Evolutionary conservation across 2,888 invertebrate genomes (phyloP).

Genomic region (Enchytraeus crypticus): DNA sequence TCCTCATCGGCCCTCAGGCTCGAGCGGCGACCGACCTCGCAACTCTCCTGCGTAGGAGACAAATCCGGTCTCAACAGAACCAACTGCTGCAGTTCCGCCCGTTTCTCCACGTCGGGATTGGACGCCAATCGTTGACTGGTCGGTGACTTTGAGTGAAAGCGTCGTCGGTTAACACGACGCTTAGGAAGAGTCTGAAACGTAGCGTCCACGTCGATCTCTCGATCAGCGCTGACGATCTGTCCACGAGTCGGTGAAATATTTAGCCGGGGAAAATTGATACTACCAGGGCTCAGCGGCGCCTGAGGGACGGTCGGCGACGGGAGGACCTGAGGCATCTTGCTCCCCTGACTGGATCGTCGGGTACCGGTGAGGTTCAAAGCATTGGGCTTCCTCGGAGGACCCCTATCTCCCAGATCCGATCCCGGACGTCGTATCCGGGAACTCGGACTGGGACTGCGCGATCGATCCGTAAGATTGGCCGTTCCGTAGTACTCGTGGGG

Average conservation of each 20-base stretch:
- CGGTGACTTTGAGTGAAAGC: too few relatives aligned
- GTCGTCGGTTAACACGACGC: too few relatives aligned
- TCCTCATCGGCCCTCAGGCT: too few relatives aligned
- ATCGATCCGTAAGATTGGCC: constrained; percentile 50
- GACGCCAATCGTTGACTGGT: too few relatives aligned
- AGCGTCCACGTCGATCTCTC: too few relatives aligned
- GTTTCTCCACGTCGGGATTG: too few relatives aligned
- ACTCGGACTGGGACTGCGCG: constrained; percentile 49
- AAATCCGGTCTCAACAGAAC: too few relatives aligned
- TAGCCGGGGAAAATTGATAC: constrained; percentile 79
- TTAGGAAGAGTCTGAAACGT: too few relatives aligned
- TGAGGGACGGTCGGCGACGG: constrained; percentile 49
- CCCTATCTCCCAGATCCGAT: background rate
- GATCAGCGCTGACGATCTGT: too few relatives aligned
- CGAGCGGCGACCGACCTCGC: too few relatives aligned
- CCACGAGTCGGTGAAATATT: constrained; percentile 76
- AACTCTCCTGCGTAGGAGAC: too few relatives aligned
- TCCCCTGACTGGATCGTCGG: constrained; percentile 28
- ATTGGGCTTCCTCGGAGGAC: background rate
- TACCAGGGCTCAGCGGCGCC: constrained; percentile 39
- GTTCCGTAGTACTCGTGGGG: constrained; percentile 49
- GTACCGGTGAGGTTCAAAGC: constrained; percentile 53
- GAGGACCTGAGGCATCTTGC: constrained; percentile 48
- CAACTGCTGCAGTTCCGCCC: too few relatives aligned
- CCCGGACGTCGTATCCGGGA: background rate